Evolutionary conservation across 2,888 invertebrate genomes (phyloP), one percentile per base, ranked within the genome.

Genomic region (Hedychridium roseum): DNA sequence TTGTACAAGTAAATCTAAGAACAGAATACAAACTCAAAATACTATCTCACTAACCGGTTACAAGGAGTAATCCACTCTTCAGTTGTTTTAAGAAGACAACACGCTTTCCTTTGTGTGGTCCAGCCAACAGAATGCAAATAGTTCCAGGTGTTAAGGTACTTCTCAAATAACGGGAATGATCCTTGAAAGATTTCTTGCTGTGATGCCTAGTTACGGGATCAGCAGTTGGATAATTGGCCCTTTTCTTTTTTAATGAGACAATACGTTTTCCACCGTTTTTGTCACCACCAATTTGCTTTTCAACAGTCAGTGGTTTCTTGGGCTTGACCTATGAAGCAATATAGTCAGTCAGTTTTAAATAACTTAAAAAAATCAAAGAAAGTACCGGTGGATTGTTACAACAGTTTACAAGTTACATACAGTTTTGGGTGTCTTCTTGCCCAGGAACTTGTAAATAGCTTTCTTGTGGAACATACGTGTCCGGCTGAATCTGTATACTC

Each of bases 61-160:
- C 90, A 23, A 99, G 86, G 60, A 99, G 84, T 28, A 99, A 86
- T 4, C 98, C 98, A 66, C 93, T 92, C 49, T 85, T 82, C 57
- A 99, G 83, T 43, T 82, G 80, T 77, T 95, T 98, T 27, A 99
- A 82, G 64, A 97, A 88, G 54, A 99, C 91, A 16, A 97, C 98
- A 34, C 98, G 88, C 84, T 98, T 98, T 79, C 99, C 99, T 73
- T 96, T 93, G 79, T 99, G 97, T 53, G 90, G 85, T 50, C 99
- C 98, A 61, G 97, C 97, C 59, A 99, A 84, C 55, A 99, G 81
- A 74, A 99, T 96, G 63, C 94, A 87, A 38, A 99, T 86, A 1
- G 95, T 94, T 65, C 99, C 99, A 1, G 95, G 94, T 3, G 87
- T 90, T 61, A 99, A 85, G 64, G 87, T 86, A 34, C 86, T 82